Percentiles rank a stretch among this genome's conserved stretches.
Conservation (phyloP, 2,888 invertebrate genomes). For the Drosophila kanekoi region DNA sequence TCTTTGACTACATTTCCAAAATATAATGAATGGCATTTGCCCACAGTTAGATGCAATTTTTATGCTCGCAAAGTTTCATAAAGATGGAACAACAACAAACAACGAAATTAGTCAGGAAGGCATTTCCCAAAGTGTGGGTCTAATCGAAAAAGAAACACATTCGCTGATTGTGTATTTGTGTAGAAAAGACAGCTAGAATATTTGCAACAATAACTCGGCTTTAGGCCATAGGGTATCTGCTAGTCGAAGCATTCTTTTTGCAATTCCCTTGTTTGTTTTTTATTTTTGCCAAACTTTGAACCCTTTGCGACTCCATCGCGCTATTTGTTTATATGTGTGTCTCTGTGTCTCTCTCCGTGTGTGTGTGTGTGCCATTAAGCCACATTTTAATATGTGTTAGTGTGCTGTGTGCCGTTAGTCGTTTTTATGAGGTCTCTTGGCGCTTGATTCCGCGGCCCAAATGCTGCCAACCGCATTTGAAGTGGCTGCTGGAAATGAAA, state of each 20-base stretch:
- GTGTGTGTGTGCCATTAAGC: slow-evolving; percentile 65
- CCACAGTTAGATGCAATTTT: too few relatives aligned
- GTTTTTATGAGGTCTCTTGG: slow-evolving; percentile 81
- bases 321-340: slow-evolving; percentile 9
- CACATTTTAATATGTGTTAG: slow-evolving; percentile 72
- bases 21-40: too few relatives aligned
- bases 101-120: too few relatives aligned
- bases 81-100: too few relatives aligned
- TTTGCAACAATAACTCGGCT: too few relatives aligned
- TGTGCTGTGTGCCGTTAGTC: slow-evolving; percentile 67
- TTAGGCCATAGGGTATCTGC: too few relatives aligned
- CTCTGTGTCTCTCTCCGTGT: slow-evolving; percentile 9
- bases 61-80: too few relatives aligned
- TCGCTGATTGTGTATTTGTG: too few relatives aligned
- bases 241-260: background rate
- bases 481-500: slow-evolving; percentile 75
- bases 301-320: slow-evolving; percentile 52
- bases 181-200: too few relatives aligned
- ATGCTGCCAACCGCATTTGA: slow-evolving; percentile 80
- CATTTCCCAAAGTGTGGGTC: too few relatives aligned
- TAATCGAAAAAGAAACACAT: too few relatives aligned
- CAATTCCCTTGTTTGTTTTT: slow-evolving; percentile 15
- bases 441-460: slow-evolving; percentile 80
- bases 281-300: slow-evolving; percentile 67
- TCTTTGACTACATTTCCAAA: too few relatives aligned